A percentile compares a stretch with the other conserved stretches of the same genome.
These are phyloP conservation scores for Irena cyanogastra DNA, from an alignment of 2,113 vertebrate genomes.

Conservation along the genomic window DNA sequence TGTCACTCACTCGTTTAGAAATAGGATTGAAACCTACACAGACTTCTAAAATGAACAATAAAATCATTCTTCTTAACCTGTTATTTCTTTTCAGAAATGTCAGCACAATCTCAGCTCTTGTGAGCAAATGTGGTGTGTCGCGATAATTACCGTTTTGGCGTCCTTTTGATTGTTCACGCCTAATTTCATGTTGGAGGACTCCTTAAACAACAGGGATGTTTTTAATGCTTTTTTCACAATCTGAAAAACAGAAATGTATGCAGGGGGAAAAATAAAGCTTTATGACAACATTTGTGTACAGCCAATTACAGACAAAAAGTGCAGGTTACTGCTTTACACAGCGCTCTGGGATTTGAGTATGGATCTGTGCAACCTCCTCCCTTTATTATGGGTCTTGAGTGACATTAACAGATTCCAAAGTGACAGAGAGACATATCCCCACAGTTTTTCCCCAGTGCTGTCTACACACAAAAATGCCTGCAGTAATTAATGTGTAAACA, in stretches of 20 bases:
- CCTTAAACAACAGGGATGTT: neutral
- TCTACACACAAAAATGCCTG: neutral
- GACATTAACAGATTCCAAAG: neutral
- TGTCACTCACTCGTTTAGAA: conserved; percentile 1
- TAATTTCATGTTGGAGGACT: neutral
- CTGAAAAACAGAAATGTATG: conserved; percentile 46
- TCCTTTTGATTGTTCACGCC: neutral
- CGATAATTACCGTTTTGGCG: neutral
- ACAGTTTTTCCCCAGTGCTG: neutral
- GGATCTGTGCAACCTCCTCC: neutral
- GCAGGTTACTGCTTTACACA: neutral
- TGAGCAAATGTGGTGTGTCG: neutral
- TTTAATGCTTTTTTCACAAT: conserved; percentile 3
- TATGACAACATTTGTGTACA: neutral
- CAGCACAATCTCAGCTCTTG: neutral
- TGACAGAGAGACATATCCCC: neutral
- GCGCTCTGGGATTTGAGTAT: neutral
- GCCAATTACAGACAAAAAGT: neutral
- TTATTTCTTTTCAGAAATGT: neutral
- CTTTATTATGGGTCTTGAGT: neutral
- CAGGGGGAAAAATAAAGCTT: conserved; percentile 15
- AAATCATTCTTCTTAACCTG: neutral
- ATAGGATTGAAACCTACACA: neutral
- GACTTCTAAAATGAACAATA: neutral
- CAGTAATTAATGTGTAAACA: neutral